A percentile compares a stretch with the other conserved stretches of the same genome.
Evolutionary conservation across 1,140 invertebrate species (phyloP).

Genomic region (Drosophila novamexicana): DNA sequence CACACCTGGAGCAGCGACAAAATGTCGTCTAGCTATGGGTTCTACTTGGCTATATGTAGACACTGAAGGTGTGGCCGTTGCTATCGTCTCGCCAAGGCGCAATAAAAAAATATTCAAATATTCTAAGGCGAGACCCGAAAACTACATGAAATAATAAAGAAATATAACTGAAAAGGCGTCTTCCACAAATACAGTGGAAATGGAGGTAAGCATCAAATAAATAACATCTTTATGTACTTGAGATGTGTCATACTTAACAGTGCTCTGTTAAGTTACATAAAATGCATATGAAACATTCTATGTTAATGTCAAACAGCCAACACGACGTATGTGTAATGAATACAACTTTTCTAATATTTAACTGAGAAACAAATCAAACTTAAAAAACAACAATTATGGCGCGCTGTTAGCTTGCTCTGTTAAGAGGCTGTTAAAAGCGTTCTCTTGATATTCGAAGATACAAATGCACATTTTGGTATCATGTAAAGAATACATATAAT

Average conservation of each 20-base stretch:
- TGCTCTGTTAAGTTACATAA: too few species aligned
- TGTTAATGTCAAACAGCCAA: neutral
- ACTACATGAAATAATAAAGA: constrained; percentile 31
- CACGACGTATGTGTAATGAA: constrained; percentile 24
- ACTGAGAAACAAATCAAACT: neutral
- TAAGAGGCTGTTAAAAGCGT: neutral
- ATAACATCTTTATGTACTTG: too few species aligned
- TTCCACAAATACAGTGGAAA: neutral
- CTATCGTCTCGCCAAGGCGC: constrained; percentile 69
- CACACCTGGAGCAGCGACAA: constrained; percentile 34
- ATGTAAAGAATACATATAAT: neutral
- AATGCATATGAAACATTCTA: neutral
- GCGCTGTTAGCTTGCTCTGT: neutral
- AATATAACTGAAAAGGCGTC: constrained; percentile 49
- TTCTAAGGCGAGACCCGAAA: constrained; percentile 66
- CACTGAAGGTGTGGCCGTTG: constrained; percentile 51
- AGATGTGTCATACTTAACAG: too few species aligned
- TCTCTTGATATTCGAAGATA: neutral
- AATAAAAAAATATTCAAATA: constrained; percentile 70
- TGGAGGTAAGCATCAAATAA: too few species aligned
- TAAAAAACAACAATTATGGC: neutral
- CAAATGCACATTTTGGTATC: too few species aligned
- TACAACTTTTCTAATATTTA: neutral
- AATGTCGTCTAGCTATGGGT: constrained; percentile 35
- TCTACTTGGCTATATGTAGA: constrained; percentile 15